Conservation (phyloP, 2,888 invertebrate genomes). For the Horisme vitalbata region DNA sequence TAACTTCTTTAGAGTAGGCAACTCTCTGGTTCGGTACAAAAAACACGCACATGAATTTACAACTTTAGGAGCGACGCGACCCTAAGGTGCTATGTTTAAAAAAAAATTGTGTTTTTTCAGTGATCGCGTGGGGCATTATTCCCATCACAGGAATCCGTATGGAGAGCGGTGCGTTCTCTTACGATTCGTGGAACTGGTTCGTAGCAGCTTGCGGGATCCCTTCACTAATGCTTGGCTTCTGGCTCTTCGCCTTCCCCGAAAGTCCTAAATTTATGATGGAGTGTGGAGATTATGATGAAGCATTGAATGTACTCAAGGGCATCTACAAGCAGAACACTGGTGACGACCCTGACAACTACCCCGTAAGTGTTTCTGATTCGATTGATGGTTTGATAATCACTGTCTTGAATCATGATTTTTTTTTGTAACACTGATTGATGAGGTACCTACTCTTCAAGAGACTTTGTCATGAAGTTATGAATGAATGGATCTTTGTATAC, state of each 20-base stretch:
- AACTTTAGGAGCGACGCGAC: no score
- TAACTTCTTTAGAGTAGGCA: no score
- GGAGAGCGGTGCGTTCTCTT: conserved; percentile 83
- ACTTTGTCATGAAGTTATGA: no score
- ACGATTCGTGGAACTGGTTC: conserved; percentile 92
- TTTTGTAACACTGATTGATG: no score
- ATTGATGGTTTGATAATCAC: no score
- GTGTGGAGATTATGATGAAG: conserved; percentile 90
- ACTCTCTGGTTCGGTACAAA: no score
- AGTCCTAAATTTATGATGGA: conserved; percentile 92
- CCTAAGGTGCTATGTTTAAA: no score
- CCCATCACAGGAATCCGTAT: conserved; percentile 85
- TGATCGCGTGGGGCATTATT: conserved; percentile 90
- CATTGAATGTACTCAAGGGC: conserved; percentile 85
- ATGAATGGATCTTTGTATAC: no score
- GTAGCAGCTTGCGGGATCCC: conserved; percentile 89
- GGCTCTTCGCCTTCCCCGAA: conserved; percentile 90
- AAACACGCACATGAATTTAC: no score
- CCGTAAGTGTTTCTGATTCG: conserved; percentile 75
- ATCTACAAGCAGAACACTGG: conserved; percentile 89
- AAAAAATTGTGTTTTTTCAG: conserved; percentile 55
- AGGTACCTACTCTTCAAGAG: no score
- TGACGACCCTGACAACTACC: conserved; percentile 86
- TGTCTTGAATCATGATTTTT: no score
- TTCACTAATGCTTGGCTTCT: conserved; percentile 85